phyloP scores from a whole-genome alignment of 2,888 invertebrate genomes.

The Cerceris rybyensis region DNA sequence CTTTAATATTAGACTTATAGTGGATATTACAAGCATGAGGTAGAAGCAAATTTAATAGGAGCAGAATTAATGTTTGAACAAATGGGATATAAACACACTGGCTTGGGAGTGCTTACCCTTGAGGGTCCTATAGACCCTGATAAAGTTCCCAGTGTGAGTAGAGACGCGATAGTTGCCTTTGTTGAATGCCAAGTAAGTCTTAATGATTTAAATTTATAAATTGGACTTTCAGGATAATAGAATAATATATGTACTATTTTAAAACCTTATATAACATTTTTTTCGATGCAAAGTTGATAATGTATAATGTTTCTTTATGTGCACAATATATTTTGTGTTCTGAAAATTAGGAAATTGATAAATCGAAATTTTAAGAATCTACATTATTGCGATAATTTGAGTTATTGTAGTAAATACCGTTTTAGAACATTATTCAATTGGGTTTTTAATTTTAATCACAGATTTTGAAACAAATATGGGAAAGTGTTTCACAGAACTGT shows the following conservation, averaged over 20 bases:
- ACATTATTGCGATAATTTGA: too few relatives aligned
- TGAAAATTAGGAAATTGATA: too few relatives aligned
- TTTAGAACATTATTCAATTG: not conserved
- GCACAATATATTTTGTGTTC: too few relatives aligned
- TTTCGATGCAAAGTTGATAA: too few relatives aligned
- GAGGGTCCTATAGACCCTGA: slow-evolving; percentile 92
- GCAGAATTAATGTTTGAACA: slow-evolving; percentile 90
- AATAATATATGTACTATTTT: too few relatives aligned
- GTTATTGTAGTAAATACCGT: too few relatives aligned
- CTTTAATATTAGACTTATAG: slow-evolving; percentile 87
- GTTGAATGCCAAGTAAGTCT: slow-evolving; percentile 91
- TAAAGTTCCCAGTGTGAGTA: slow-evolving; percentile 89
- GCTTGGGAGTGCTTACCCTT: slow-evolving; percentile 84
- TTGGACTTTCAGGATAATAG: not conserved
- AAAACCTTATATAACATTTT: too few relatives aligned
- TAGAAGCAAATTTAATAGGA: slow-evolving; percentile 90
- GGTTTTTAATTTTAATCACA: slow-evolving; percentile 74
- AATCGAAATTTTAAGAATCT: too few relatives aligned
- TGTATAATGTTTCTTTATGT: too few relatives aligned
- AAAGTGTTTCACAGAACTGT: slow-evolving; percentile 85
- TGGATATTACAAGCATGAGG: slow-evolving; percentile 94
- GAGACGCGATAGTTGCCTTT: slow-evolving; percentile 93
- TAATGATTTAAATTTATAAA: not conserved
- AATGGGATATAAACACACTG: slow-evolving; percentile 90
- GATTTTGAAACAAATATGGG: slow-evolving; percentile 91